Evolutionary conservation across 2,888 invertebrate genomes (phyloP).

Genomic region (Oasisia sp.): DNA sequence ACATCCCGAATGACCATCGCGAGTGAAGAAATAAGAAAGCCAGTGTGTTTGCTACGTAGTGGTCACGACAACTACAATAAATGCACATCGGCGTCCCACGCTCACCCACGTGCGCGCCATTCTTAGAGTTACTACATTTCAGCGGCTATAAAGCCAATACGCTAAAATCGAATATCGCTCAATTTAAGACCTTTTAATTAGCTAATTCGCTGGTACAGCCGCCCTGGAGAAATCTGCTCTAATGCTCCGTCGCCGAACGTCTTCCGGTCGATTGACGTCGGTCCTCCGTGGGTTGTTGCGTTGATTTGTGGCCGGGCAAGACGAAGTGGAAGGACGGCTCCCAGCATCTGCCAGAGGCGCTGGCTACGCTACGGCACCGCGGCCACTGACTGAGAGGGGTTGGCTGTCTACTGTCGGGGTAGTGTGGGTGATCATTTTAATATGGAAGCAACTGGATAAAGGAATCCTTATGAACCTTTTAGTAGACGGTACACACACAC

Average conservation of each 20-base stretch:
- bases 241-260: background rate
- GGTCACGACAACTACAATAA: too few relatives aligned
- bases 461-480: too few relatives aligned
- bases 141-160: background rate
- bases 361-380: too few relatives aligned
- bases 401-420: too few relatives aligned
- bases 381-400: too few relatives aligned
- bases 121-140: background rate
- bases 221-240: background rate
- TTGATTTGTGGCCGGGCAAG: background rate
- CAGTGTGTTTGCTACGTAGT: too few relatives aligned
- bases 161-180: conserved; percentile 12
- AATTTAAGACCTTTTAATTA: conserved; percentile 17
- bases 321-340: background rate
- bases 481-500: too few relatives aligned
- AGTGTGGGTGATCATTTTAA: too few relatives aligned
- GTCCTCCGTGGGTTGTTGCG: background rate
- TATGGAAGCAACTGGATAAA: too few relatives aligned
- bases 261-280: background rate
- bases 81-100: too few relatives aligned
- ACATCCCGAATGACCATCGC: too few relatives aligned
- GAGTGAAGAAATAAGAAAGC: too few relatives aligned
- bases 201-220: background rate
- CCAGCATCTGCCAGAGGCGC: background rate
- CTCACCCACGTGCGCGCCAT: background rate